Evolutionary conservation across 2,888 invertebrate species (phyloP).

Genomic region (Polydrusus tereticollis): DNA sequence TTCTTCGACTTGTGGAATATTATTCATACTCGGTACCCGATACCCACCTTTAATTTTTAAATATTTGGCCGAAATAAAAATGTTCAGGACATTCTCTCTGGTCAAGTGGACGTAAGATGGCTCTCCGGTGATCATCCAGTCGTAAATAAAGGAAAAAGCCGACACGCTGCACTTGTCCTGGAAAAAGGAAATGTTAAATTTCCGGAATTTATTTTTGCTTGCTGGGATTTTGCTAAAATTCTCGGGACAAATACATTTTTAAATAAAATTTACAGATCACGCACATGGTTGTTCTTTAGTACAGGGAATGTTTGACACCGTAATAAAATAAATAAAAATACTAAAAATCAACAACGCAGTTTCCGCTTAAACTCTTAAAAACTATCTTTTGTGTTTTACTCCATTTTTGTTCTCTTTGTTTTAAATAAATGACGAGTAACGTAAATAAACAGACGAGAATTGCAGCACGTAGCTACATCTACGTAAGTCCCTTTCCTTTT

Average conservation of each 20-base stretch:
- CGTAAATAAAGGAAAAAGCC: conserved; percentile 81
- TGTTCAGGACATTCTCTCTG: conserved; percentile 78
- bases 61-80: conserved; percentile 80
- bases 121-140: conserved; percentile 82
- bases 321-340: too few relatives aligned
- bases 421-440: too few relatives aligned
- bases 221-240: background rate
- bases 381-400: too few relatives aligned
- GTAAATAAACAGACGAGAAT: too few relatives aligned
- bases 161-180: conserved; percentile 67
- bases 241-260: background rate
- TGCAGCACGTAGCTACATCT: too few relatives aligned
- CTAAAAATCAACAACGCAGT: too few relatives aligned
- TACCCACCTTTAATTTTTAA: conserved; percentile 75
- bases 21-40: background rate
- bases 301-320: too few relatives aligned
- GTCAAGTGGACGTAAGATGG: conserved; percentile 76
- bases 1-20: background rate
- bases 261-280: too few relatives aligned
- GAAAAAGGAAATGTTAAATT: conserved; percentile 41
- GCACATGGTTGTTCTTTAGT: too few relatives aligned
- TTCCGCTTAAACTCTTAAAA: too few relatives aligned
- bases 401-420: too few relatives aligned
- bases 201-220: background rate
- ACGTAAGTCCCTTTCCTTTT: too few relatives aligned